Percentiles rank a stretch among this genome's conserved stretches.
These are phyloP conservation scores for Meteorus sp. DNA, from an alignment of 1,140 invertebrate genomes.

Conservation along the genomic window DNA sequence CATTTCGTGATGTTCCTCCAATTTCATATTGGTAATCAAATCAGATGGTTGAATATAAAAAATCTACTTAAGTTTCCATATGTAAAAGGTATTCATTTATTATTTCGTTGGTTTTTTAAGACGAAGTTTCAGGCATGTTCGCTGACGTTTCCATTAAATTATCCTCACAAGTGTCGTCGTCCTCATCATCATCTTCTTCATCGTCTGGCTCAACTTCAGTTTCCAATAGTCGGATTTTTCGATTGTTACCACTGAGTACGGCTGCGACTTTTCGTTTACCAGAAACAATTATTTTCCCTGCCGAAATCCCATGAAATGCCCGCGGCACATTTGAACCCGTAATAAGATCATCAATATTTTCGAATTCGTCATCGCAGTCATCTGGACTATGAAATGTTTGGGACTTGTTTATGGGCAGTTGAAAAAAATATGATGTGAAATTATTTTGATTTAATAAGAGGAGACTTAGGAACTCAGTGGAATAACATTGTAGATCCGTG, in stretches of 20 bases:
- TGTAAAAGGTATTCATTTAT: too few species aligned
- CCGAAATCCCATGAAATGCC: conserved; percentile 74
- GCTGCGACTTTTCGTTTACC: conserved; percentile 86
- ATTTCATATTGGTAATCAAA: too few species aligned
- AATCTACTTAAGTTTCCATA: too few species aligned
- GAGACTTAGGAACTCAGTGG: conserved; percentile 74
- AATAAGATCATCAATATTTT: conserved; percentile 59
- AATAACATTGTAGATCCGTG: conserved; percentile 81
- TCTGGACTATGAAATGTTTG: conserved; percentile 51
- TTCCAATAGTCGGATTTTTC: conserved; percentile 84
- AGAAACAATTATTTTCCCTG: conserved; percentile 78
- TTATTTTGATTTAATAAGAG: conserved; percentile 66
- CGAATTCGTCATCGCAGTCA: conserved; percentile 45
- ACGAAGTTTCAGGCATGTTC: not conserved
- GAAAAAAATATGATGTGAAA: conserved; percentile 66
- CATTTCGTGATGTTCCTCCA: too few species aligned
- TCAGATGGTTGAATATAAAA: too few species aligned
- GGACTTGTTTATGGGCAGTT: conserved; percentile 63
- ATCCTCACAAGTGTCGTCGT: conserved; percentile 46
- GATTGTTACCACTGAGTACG: conserved; percentile 75
- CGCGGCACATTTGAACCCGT: conserved; percentile 61
- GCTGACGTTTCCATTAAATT: conserved; percentile 1
- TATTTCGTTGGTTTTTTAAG: too few species aligned
- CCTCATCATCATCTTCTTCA: conserved; percentile 74
- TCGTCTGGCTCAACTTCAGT: conserved; percentile 92